Evolutionary conservation across 2,113 vertebrate species (phyloP).

Genomic region (Tyto alba): DNA sequence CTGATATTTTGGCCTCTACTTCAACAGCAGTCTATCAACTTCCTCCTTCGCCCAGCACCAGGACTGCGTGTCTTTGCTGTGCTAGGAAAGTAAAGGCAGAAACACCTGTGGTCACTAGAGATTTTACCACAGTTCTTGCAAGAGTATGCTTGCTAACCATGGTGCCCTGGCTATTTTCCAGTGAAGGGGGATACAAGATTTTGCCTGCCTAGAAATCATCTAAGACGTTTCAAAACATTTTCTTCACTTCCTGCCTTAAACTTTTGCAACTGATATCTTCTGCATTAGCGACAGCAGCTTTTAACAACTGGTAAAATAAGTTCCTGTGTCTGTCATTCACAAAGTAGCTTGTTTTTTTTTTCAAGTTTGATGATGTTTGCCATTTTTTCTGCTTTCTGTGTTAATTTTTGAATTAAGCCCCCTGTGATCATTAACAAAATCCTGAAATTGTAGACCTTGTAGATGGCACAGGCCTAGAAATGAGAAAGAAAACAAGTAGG

Average conservation of each 20-base stretch:
- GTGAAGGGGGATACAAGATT: background rate
- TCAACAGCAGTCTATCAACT: background rate
- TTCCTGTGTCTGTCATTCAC: background rate
- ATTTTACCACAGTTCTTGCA: background rate
- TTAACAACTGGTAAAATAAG: background rate
- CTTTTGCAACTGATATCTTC: background rate
- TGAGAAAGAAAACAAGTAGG: background rate
- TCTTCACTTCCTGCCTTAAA: conserved; percentile 26
- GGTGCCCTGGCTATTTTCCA: background rate
- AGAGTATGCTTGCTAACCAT: background rate
- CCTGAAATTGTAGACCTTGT: background rate
- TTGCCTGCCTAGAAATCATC: background rate
- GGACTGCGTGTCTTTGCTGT: background rate
- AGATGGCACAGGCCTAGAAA: background rate
- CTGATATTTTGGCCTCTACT: background rate
- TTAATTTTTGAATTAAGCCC: background rate
- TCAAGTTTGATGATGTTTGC: background rate
- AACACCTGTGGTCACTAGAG: conserved; percentile 1
- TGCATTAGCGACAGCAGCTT: background rate
- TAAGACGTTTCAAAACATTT: background rate
- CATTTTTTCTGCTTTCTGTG: background rate
- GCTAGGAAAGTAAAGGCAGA: background rate
- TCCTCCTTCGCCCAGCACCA: background rate
- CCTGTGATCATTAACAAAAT: background rate
- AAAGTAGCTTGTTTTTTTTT: background rate